Evolutionary conservation across 2,888 invertebrate genomes (phyloP).

Genomic region (Diadegma fenestrale): DNA sequence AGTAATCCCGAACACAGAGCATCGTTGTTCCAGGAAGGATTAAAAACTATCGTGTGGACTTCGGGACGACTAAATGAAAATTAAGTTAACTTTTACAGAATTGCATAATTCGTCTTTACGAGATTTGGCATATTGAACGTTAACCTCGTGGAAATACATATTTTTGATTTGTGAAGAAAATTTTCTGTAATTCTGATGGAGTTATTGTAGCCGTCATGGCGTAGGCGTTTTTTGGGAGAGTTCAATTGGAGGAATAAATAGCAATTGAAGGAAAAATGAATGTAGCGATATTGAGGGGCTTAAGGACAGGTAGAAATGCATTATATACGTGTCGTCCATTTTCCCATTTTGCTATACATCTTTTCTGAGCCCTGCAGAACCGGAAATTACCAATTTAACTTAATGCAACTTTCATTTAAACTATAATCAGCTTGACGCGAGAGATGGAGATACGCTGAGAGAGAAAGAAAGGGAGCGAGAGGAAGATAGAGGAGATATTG

Average conservation of each 20-base stretch:
- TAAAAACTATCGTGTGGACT: not conserved
- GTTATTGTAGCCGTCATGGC: not conserved
- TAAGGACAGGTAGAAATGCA: conserved; percentile 1
- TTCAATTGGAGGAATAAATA: not conserved
- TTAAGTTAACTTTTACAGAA: not conserved
- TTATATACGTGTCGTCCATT: conserved; percentile 15
- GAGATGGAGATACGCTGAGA: not conserved
- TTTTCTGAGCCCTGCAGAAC: conserved; percentile 13
- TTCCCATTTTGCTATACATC: conserved; percentile 10
- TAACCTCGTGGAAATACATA: not conserved
- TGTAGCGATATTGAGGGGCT: not conserved
- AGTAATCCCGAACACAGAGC: not conserved
- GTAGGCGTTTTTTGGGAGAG: not conserved
- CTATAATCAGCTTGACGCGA: conserved; percentile 48
- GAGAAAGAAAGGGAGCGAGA: conserved; percentile 1
- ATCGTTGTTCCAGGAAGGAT: not conserved
- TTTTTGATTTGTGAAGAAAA: not conserved
- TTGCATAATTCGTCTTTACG: not conserved
- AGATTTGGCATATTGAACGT: not conserved
- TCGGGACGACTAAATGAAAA: not conserved
- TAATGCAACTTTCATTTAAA: conserved; percentile 60
- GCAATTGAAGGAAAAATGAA: not conserved
- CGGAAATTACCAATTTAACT: conserved; percentile 59
- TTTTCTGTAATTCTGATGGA: not conserved
- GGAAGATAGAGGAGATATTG: conserved; percentile 54